phyloP scores from a whole-genome alignment of 2,888 invertebrate genomes.

The Drosophila parthenogenetica region DNA sequence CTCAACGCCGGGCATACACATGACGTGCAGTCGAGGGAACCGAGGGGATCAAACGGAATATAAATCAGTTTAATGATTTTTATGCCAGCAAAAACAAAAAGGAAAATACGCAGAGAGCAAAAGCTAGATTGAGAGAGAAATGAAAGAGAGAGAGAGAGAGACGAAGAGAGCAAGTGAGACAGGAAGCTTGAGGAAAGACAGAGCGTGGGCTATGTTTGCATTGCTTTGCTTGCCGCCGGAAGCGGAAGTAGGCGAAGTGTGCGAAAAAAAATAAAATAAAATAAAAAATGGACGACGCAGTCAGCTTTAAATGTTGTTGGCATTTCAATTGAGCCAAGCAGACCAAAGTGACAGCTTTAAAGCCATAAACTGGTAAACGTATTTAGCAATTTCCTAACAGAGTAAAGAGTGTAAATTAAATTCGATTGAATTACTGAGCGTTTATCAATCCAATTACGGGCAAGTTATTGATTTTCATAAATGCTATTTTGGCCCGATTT shows the following conservation, averaged over 20 bases:
- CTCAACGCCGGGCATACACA: slow-evolving; percentile 44
- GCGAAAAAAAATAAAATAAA: slow-evolving; percentile 40
- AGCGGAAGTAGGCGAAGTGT: slow-evolving; percentile 70
- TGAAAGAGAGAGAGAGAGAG: slow-evolving; percentile 8
- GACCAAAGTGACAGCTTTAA: slow-evolving; percentile 13
- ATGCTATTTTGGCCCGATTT: slow-evolving; percentile 11
- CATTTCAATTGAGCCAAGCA: slow-evolving; percentile 20
- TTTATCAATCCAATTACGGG: slow-evolving; percentile 39
- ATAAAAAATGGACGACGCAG: slow-evolving; percentile 37
- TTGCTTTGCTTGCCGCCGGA: slow-evolving; percentile 65
- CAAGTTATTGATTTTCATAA: slow-evolving; percentile 62
- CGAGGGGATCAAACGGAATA: slow-evolving; percentile 76
- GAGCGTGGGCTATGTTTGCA: slow-evolving; percentile 59
- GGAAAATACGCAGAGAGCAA: slow-evolving; percentile 19
- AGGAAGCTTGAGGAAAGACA: slow-evolving; percentile 10
- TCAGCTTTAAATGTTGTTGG: slow-evolving; percentile 50
- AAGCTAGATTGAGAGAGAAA: not conserved
- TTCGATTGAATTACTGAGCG: slow-evolving; percentile 53
- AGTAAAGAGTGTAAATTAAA: slow-evolving; percentile 43
- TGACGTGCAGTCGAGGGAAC: slow-evolving; percentile 41
- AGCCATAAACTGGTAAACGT: not conserved
- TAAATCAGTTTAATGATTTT: slow-evolving; percentile 82
- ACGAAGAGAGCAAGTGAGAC: slow-evolving; percentile 7
- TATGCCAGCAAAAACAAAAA: slow-evolving; percentile 66
- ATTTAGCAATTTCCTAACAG: slow-evolving; percentile 37